These are phyloP conservation scores for Gallinago stenura DNA, from an alignment of 2,797 vertebrate genomes.

Conservation along the genomic window DNA sequence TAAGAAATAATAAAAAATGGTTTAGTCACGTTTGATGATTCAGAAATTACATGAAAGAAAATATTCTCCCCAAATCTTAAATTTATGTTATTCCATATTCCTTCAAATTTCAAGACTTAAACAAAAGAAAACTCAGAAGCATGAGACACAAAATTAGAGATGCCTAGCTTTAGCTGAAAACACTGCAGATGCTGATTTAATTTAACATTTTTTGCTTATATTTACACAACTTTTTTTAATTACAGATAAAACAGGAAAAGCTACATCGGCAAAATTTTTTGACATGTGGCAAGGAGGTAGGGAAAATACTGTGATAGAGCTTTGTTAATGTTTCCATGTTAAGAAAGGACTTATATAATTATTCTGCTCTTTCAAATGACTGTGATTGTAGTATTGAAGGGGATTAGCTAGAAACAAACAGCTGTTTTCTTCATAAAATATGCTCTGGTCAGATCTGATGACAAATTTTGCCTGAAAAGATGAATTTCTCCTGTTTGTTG, in stretches of 20 bases:
- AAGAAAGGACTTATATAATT: neutral
- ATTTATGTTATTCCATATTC: neutral
- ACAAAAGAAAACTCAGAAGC: neutral
- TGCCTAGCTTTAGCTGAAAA: neutral
- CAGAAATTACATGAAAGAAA: neutral
- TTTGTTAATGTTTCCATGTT: neutral
- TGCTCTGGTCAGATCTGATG: neutral
- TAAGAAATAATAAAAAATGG: neutral
- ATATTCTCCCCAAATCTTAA: neutral
- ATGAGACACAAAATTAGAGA: neutral
- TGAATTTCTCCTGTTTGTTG: neutral
- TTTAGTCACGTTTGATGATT: neutral
- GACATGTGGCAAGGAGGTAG: constrained; percentile 80
- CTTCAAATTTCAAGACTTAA: neutral
- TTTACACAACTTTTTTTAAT: neutral
- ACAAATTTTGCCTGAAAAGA: neutral
- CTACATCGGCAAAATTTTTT: constrained; percentile 33
- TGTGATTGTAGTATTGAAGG: neutral
- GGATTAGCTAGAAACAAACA: neutral
- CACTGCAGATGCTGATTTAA: neutral
- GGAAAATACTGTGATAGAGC: neutral
- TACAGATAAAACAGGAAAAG: constrained; percentile 78
- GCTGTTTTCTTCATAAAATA: neutral
- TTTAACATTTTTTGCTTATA: neutral
- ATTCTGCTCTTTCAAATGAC: neutral